These are phyloP conservation scores for Drosophila anomelani DNA, from an alignment of 2,888 invertebrate genomes.

Conservation along the genomic window DNA sequence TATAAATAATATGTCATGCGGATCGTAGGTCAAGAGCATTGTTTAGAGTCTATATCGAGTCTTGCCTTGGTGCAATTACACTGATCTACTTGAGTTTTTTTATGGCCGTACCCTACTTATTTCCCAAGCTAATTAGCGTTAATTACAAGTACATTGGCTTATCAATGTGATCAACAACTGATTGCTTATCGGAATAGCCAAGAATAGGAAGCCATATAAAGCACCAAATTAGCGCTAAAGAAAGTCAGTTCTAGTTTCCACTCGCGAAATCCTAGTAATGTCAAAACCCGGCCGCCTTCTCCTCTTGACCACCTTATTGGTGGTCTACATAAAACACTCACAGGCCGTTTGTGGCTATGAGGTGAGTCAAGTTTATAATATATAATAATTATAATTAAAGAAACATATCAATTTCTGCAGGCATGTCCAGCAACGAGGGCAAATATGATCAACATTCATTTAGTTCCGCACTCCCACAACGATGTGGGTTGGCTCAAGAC, in stretches of 20 bases:
- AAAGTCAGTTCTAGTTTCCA: conserved; percentile 19
- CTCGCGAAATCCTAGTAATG: conserved; percentile 5
- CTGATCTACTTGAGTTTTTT: conserved; percentile 7
- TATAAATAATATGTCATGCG: background rate
- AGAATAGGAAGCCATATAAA: conserved; percentile 19
- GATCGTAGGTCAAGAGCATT: background rate
- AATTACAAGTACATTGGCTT: conserved; percentile 6
- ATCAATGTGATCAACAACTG: conserved; percentile 7
- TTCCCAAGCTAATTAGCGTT: background rate
- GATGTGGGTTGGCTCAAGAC: conserved; percentile 98
- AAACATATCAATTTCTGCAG: conserved; percentile 80
- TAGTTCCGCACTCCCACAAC: conserved; percentile 95
- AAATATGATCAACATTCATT: conserved; percentile 91
- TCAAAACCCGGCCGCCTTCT: background rate
- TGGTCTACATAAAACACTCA: conserved; percentile 11
- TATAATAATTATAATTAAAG: too few relatives aligned
- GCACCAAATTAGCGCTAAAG: background rate
- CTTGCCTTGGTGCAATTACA: background rate
- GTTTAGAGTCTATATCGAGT: background rate
- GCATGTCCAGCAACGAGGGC: conserved; percentile 87
- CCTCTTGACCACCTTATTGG: conserved; percentile 30
- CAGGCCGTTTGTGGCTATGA: conserved; percentile 62
- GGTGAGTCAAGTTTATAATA: conserved; percentile 11
- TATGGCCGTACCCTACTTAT: background rate
- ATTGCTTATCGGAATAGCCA: conserved; percentile 10